These are phyloP conservation scores for Scrobipalpa costella DNA, from an alignment of 2,888 invertebrate genomes.

Conservation along the genomic window DNA sequence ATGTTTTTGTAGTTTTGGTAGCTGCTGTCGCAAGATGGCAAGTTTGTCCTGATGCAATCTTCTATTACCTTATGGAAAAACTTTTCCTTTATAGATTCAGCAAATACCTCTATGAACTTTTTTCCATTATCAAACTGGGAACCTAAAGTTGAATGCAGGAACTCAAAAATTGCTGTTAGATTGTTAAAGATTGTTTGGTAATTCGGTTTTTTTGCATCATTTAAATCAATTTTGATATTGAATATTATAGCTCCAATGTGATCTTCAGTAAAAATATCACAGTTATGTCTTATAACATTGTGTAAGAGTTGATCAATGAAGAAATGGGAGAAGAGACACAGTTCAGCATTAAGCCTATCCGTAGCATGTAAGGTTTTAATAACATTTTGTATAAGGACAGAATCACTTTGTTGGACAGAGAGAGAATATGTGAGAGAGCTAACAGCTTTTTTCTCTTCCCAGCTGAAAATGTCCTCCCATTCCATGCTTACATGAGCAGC, in stretches of 20 bases:
- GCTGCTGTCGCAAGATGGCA: conserved; percentile 68
- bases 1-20: conserved; percentile 68
- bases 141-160: conserved; percentile 68
- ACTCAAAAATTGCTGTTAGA: conserved; percentile 72
- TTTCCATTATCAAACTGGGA: conserved; percentile 63
- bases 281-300: conserved; percentile 67
- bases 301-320: conserved; percentile 66
- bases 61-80: conserved; percentile 73
- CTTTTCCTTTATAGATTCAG: conserved; percentile 60
- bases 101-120: conserved; percentile 68
- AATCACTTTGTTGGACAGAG: conserved; percentile 70
- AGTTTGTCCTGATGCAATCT: conserved; percentile 66
- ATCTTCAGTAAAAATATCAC: conserved; percentile 72
- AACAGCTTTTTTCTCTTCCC: conserved; percentile 65
- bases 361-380: conserved; percentile 66
- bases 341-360: conserved; percentile 66
- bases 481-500: conserved; percentile 68
- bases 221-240: conserved; percentile 66
- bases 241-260: conserved; percentile 68
- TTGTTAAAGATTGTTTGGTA: conserved; percentile 72
- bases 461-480: conserved; percentile 72
- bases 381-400: conserved; percentile 60
- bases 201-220: conserved; percentile 59
- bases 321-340: conserved; percentile 69
- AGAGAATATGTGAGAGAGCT: conserved; percentile 62